These are phyloP conservation scores for Oreochromis niloticus DNA, from an alignment of 2,113 vertebrate genomes.

Conservation along the genomic window DNA sequence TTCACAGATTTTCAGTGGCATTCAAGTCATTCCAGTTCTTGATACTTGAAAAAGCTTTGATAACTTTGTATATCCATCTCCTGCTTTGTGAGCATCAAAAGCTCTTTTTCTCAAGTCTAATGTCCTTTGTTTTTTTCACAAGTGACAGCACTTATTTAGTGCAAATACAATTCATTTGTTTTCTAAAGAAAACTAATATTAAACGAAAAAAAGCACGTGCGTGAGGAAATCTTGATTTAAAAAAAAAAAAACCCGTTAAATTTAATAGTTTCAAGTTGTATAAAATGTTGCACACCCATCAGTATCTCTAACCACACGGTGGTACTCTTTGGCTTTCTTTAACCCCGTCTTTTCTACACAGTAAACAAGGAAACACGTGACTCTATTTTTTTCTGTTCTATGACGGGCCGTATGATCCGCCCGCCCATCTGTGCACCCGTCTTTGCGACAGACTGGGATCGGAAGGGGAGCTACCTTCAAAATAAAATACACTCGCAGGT, in stretches of 20 bases:
- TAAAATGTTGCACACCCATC: background rate
- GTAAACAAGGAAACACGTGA: slow-evolving; percentile 74
- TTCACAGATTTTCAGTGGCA: background rate
- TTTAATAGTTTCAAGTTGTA: background rate
- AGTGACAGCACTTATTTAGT: background rate
- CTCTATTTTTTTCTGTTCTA: slow-evolving; percentile 1
- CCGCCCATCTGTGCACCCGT: background rate
- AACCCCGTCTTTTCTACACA: background rate
- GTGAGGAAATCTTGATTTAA: background rate
- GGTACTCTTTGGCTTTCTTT: background rate
- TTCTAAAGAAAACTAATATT: background rate
- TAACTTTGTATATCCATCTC: background rate
- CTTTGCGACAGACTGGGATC: background rate
- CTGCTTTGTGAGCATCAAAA: background rate
- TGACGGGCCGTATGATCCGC: slow-evolving; percentile 17
- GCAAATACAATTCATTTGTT: background rate
- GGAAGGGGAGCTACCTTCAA: background rate
- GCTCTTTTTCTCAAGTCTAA: background rate
- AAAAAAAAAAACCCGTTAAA: background rate
- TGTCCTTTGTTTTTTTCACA: background rate
- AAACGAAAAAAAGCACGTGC: background rate
- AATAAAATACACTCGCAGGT: background rate
- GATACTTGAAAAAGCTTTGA: rapidly evolving
- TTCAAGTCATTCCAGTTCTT: background rate
- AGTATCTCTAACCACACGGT: background rate